These are phyloP conservation scores for Megalops atlanticus DNA, from an alignment of 2,113 vertebrate species.

Conservation along the genomic window DNA sequence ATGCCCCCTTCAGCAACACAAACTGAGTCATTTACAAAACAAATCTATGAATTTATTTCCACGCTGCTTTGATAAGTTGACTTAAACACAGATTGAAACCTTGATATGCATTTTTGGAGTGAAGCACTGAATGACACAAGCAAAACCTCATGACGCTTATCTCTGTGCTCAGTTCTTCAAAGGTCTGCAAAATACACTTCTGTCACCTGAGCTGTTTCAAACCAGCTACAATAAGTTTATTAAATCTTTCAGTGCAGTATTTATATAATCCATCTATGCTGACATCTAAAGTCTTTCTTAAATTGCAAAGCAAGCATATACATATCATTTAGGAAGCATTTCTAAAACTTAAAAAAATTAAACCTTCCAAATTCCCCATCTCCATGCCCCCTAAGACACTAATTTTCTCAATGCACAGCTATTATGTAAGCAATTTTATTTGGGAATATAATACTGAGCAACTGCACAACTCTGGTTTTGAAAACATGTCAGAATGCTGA, in stretches of 20 bases:
- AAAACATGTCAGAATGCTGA: not conserved
- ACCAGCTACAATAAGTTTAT: not conserved
- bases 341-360: too few relatives aligned
- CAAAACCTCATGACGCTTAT: not conserved
- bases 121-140: not conserved
- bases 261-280: not conserved
- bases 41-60: not conserved
- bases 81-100: not conserved
- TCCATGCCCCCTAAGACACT: too few relatives aligned
- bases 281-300: not conserved
- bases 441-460: not conserved
- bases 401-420: not conserved
- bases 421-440: not conserved
- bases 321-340: too few relatives aligned
- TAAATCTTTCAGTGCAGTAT: not conserved
- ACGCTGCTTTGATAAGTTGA: not conserved
- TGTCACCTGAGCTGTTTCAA: not conserved
- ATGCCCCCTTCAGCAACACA: too few relatives aligned
- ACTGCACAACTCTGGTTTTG: too few relatives aligned
- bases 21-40: too few relatives aligned
- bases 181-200: not conserved
- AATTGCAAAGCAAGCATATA: too few relatives aligned
- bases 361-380: too few relatives aligned
- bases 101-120: not conserved
- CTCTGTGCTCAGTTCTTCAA: not conserved